A percentile compares a stretch with the other conserved stretches of the same genome.
phyloP scores from a whole-genome alignment of 2,113 vertebrate genomes.

The Agelaius tricolor region DNA sequence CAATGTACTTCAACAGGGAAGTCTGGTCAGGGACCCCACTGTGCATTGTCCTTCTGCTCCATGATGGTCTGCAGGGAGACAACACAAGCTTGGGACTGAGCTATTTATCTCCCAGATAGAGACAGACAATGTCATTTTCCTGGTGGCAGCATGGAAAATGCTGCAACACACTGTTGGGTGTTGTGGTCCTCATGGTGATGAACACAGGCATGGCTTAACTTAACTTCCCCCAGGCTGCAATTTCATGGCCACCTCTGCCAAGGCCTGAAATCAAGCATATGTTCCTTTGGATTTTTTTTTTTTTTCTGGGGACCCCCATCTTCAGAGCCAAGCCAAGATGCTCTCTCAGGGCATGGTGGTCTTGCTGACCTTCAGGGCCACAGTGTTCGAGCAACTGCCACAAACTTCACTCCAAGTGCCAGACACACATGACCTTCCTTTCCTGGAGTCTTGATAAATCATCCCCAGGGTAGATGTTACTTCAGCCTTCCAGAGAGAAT shows the following conservation, averaged over 20 bases:
- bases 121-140: neutral
- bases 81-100: neutral
- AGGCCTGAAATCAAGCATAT: neutral
- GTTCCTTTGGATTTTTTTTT: neutral
- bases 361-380: neutral
- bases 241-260: neutral
- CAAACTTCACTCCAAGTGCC: neutral
- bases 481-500: neutral
- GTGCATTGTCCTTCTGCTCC: neutral
- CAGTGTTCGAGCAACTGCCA: neutral
- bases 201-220: neutral
- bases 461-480: neutral
- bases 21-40: neutral
- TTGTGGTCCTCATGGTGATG: neutral
- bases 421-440: neutral
- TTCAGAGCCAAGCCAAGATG: neutral
- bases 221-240: neutral
- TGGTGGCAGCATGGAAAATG: neutral
- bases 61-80: neutral
- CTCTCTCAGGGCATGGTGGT: neutral
- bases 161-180: neutral
- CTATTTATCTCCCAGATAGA: neutral
- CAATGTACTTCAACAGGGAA: accelerated
- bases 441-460: neutral
- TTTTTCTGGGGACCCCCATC: neutral